Conservation (phyloP, 2,797 vertebrate species). For the Tokudaia tokunoshimensis region DNA sequence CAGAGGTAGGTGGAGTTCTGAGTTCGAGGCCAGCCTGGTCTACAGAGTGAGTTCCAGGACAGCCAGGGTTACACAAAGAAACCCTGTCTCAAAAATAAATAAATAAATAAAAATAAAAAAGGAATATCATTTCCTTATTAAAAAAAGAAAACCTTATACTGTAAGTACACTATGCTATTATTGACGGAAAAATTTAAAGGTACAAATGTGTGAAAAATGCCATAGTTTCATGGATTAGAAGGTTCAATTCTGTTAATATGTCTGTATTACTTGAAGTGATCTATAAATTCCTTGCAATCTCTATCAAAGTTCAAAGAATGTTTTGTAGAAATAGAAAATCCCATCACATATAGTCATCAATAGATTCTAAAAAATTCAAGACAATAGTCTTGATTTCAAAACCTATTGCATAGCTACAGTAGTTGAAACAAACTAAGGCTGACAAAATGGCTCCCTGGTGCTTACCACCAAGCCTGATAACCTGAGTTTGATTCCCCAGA, state of each 20-base stretch:
- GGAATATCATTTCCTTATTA: too few relatives aligned
- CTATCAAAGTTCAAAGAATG: slow-evolving; percentile 14
- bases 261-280: slow-evolving; percentile 30
- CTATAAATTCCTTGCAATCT: background rate
- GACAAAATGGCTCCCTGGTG: background rate
- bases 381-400: background rate
- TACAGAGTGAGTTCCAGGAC: too few relatives aligned
- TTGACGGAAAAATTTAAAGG: slow-evolving; percentile 46
- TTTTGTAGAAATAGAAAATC: slow-evolving; percentile 52
- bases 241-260: background rate
- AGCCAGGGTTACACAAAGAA: too few relatives aligned
- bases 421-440: background rate
- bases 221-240: background rate
- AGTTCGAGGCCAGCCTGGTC: too few relatives aligned
- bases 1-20: too few relatives aligned
- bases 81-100: too few relatives aligned
- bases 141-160: background rate
- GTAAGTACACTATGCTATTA: background rate
- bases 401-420: background rate
- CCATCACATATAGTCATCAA: slow-evolving; percentile 29
- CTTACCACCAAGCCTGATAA: background rate
- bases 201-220: slow-evolving; percentile 30
- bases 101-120: too few relatives aligned
- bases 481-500: background rate
- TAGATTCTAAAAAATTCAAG: background rate